Percentiles rank a stretch among this genome's conserved stretches.
phyloP scores from a whole-genome alignment of 2,113 vertebrate species.

The Salvelinus alpinus region DNA sequence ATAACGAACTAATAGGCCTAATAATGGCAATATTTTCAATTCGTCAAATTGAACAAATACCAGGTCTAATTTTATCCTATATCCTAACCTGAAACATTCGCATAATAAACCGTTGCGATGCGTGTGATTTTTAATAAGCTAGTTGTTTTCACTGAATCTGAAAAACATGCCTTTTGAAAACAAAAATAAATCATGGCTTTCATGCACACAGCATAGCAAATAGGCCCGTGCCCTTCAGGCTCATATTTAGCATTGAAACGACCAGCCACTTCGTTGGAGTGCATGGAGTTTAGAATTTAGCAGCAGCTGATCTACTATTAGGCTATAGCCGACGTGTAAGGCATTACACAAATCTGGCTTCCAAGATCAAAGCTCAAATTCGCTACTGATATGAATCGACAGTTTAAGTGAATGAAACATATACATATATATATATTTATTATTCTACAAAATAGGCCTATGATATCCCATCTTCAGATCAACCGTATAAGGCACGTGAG shows the following conservation, averaged over 20 bases:
- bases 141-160: too few relatives aligned
- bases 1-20: not conserved
- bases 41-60: not conserved
- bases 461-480: too few relatives aligned
- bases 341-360: not conserved
- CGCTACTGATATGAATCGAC: not conserved
- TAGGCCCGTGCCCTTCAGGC: not conserved
- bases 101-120: not conserved
- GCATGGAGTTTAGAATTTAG: not conserved
- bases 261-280: not conserved
- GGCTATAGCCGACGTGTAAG: not conserved
- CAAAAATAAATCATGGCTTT: constrained; percentile 17
- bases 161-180: not conserved
- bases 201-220: not conserved
- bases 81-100: not conserved
- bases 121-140: not conserved
- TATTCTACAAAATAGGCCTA: too few relatives aligned
- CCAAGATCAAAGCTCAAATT: not conserved
- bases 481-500: too few relatives aligned
- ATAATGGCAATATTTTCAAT: not conserved
- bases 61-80: too few relatives aligned
- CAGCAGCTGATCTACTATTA: not conserved
- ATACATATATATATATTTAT: too few relatives aligned
- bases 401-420: too few relatives aligned
- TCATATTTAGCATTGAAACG: not conserved